phyloP scores from a whole-genome alignment of 2,113 vertebrate genomes.

The Dolichallabes microphthalmus region DNA sequence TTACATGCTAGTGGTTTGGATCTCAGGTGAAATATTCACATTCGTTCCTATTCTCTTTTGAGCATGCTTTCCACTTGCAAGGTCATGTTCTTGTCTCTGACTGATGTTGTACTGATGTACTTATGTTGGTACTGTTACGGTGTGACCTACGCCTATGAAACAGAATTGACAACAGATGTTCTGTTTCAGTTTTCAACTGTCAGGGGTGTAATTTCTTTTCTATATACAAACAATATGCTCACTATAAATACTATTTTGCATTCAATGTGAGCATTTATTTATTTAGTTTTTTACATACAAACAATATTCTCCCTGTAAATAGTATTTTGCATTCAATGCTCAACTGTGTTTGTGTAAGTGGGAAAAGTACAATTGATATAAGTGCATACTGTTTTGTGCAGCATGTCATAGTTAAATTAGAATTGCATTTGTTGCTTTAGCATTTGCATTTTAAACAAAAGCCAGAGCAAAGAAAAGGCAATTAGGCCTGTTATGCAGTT shows the following conservation, averaged over 20 bases:
- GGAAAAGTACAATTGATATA: neutral
- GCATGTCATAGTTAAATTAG: neutral
- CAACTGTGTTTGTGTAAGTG: neutral
- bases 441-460: slow-evolving; percentile 6
- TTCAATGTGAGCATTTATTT: no score
- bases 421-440: neutral
- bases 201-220: neutral
- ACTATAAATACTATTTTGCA: neutral
- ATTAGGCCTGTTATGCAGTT: neutral
- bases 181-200: neutral
- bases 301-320: neutral
- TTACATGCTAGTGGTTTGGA: neutral
- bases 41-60: neutral
- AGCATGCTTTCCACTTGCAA: neutral
- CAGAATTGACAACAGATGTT: neutral
- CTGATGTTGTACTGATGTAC: neutral
- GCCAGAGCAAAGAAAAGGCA: neutral
- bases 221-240: neutral
- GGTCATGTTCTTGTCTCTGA: neutral
- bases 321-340: neutral
- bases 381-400: neutral
- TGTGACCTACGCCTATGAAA: neutral
- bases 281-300: neutral
- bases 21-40: slow-evolving; percentile 11
- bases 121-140: neutral